Base-by-base conservation (phyloP, 2,888 invertebrate genomes). In the Chymomyza caudatula region DNA sequence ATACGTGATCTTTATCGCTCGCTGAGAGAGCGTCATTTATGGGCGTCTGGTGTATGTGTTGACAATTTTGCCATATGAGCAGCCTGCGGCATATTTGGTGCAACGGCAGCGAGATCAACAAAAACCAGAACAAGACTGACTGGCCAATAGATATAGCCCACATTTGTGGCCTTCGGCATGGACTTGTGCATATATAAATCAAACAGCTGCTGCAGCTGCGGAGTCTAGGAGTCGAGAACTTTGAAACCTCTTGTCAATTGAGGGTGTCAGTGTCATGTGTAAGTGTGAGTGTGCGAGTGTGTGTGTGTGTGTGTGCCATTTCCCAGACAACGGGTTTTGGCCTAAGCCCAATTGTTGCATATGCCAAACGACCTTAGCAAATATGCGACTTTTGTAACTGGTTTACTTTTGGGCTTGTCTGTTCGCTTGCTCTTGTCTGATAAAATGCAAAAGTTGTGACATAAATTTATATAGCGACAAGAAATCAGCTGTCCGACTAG, bases 61-160 rank as follows among this genome's bases (percentile, higher is more conserved):
- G 80, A 81, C 80, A 81, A 84, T 81, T 72, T 74, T 77, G 78
- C 85, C 85, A 73, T 76, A 71, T 81, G 86, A 71, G 85, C 81
- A 11, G 51, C 51, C 17, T 20, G 51, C 47, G 47, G 47, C 47
- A 47, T 19, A 17, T 47, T 47, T 47, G 47, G 47, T 19, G 47
- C 19, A 47, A 47, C 47, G 11, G 47, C 47, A 47, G 19, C 47
- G 4, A 47, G 15, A 47, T n/a, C 47, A 0, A 13, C 47, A 47
- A 47, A 15, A 17, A 47, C n/a, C n/a, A 17, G 15, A 13, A 2
- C 19, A 17, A 51, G 2, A 11, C 20, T 20, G 20, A 51, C 19
- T 51, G 51, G 51, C 51, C 20, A 20, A 13, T 19, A 1, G 15
- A 19, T 19, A 43, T 43, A 3, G 2, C 3, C 3, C 15, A 43